Evolutionary conservation across 2,888 invertebrate species (phyloP).

Genomic region (Erynnis tages): DNA sequence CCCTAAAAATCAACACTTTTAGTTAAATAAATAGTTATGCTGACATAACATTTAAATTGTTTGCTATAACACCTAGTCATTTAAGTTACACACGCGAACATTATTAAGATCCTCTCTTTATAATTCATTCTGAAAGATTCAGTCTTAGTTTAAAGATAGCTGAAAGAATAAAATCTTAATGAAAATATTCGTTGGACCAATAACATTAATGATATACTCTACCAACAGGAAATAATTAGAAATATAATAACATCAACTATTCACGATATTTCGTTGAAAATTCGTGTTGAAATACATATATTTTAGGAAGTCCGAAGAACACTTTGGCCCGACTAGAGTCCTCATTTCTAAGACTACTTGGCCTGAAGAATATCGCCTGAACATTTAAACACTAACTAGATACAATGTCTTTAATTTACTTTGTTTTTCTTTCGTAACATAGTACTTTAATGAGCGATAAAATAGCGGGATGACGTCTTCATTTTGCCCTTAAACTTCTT

Average conservation of each 20-base stretch:
- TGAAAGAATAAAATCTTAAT: slow-evolving; percentile 43
- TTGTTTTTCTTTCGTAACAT: too few species aligned
- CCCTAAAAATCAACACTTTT: not conserved
- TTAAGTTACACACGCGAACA: slow-evolving; percentile 21
- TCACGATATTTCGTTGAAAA: slow-evolving; percentile 13
- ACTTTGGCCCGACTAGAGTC: slow-evolving; percentile 24
- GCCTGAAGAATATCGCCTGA: slow-evolving; percentile 15
- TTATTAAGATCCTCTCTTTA: slow-evolving; percentile 38
- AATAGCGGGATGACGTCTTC: too few species aligned
- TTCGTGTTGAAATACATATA: slow-evolving; percentile 9
- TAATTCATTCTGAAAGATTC: slow-evolving; percentile 50
- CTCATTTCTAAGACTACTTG: slow-evolving; percentile 12
- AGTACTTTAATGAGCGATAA: too few species aligned
- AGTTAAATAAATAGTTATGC: slow-evolving; percentile 6
- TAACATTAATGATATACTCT: slow-evolving; percentile 37
- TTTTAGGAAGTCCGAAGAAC: slow-evolving; percentile 1
- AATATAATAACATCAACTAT: slow-evolving; percentile 26
- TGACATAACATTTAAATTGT: slow-evolving; percentile 6
- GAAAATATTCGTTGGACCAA: slow-evolving; percentile 55
- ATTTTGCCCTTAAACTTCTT: too few species aligned
- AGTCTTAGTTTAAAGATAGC: slow-evolving; percentile 60
- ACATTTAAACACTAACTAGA: slow-evolving; percentile 6
- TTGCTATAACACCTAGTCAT: slow-evolving; percentile 17
- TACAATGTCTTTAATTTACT: slow-evolving; percentile 15
- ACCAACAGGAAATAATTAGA: slow-evolving; percentile 21